A percentile compares a stretch with the other conserved stretches of the same genome.
Evolutionary conservation across 2,888 invertebrate genomes (phyloP).

Genomic region (Agelastica alni): DNA sequence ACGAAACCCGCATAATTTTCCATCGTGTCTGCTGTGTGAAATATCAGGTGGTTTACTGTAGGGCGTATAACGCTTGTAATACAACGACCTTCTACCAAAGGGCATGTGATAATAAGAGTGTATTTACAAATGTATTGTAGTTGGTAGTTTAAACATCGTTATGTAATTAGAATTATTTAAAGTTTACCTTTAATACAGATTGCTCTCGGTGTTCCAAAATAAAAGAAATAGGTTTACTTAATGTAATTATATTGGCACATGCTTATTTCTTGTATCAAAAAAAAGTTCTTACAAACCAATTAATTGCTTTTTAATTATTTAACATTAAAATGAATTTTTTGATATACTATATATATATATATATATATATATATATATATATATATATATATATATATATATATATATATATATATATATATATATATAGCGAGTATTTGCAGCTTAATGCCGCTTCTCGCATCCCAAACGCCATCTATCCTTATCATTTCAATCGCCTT

Average conservation of each 20-base stretch:
- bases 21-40: constrained; percentile 23
- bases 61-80: constrained; percentile 20
- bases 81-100: constrained; percentile 20
- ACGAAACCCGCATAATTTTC: constrained; percentile 20
- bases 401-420: background rate
- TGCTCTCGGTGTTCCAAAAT: no score
- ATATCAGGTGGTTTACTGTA: constrained; percentile 28
- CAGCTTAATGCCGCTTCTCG: no score
- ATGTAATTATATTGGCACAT: no score
- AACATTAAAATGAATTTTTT: no score
- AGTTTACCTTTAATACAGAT: background rate
- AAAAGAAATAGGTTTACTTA: no score
- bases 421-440: no score
- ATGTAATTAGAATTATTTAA: constrained; percentile 3
- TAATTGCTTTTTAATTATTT: no score
- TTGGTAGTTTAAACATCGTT: constrained; percentile 1
- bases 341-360: no score
- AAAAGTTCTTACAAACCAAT: no score
- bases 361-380: background rate
- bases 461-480: no score
- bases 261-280: no score
- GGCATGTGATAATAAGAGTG: constrained; percentile 10
- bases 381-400: background rate
- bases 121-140: constrained; percentile 14
- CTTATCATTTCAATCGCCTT: no score